phyloP scores from a whole-genome alignment of 1,140 invertebrate species.

The Listronotus bonariensis region DNA sequence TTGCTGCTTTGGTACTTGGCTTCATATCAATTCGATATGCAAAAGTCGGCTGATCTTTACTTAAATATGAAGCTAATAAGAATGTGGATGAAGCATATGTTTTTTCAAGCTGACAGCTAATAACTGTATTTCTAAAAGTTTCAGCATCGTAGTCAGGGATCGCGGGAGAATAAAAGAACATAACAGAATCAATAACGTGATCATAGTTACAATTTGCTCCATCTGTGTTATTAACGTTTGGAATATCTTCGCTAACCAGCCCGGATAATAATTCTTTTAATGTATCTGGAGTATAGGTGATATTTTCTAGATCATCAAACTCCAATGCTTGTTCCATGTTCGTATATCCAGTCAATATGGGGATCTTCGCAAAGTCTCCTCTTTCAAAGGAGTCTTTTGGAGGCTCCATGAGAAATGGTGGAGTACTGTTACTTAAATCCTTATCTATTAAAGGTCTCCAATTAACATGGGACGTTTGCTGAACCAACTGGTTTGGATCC shows the following conservation, averaged over 20 bases:
- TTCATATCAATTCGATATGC: conserved; percentile 78
- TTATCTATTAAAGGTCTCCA: conserved; percentile 78
- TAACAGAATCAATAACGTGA: conserved; percentile 71
- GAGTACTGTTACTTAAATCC: conserved; percentile 64
- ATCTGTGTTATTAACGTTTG: conserved; percentile 62
- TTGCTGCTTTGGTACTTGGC: conserved; percentile 65
- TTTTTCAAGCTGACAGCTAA: conserved; percentile 74
- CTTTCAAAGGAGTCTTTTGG: conserved; percentile 66
- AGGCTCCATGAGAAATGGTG: conserved; percentile 68
- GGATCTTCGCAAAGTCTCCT: conserved; percentile 66
- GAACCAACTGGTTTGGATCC: conserved; percentile 62
- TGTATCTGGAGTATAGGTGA: conserved; percentile 58
- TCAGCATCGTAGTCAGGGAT: conserved; percentile 62
- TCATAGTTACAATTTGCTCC: conserved; percentile 67
- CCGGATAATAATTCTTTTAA: conserved; percentile 64
- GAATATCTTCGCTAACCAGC: conserved; percentile 63
- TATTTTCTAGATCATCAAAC: conserved; percentile 61
- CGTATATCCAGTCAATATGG: conserved; percentile 73
- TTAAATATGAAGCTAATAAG: conserved; percentile 66
- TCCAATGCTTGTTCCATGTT: conserved; percentile 76
- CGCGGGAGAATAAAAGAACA: conserved; percentile 73
- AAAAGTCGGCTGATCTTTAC: conserved; percentile 64
- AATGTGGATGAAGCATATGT: conserved; percentile 72
- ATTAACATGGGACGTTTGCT: conserved; percentile 65
- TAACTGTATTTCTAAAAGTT: conserved; percentile 63